A percentile compares a stretch with the other conserved stretches of the same genome.
phyloP scores from a whole-genome alignment of 1,140 invertebrate genomes.

The Popillia japonica region DNA sequence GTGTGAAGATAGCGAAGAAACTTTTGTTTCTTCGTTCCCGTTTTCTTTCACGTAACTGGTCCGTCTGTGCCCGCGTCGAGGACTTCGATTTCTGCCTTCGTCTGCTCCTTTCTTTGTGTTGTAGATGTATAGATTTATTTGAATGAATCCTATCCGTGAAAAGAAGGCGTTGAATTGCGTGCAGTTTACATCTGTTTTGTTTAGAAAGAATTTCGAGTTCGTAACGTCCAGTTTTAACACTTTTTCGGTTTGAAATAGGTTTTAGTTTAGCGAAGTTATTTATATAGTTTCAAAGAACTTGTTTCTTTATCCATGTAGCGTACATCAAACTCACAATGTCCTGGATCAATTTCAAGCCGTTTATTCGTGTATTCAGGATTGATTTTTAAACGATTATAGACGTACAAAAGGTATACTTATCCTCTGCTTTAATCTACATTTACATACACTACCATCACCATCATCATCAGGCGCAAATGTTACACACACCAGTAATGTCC shows the following conservation, averaged over 20 bases:
- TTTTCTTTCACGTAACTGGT: background rate
- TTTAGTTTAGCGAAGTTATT: background rate
- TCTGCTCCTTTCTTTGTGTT: background rate
- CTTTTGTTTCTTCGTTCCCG: constrained; percentile 39
- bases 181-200: constrained; percentile 54
- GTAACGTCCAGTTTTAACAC: background rate
- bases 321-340: background rate
- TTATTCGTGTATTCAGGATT: background rate
- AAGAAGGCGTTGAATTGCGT: constrained; percentile 54
- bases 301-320: background rate
- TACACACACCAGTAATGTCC: background rate
- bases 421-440: background rate
- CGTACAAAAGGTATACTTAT: constrained; percentile 12
- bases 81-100: background rate
- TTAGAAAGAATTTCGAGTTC: constrained; percentile 18
- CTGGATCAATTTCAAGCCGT: background rate
- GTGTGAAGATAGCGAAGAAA: constrained; percentile 43
- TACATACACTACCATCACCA: constrained; percentile 3
- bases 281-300: background rate
- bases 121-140: constrained; percentile 52
- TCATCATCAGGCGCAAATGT: background rate
- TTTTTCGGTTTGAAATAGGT: background rate
- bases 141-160: constrained; percentile 48
- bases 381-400: constrained; percentile 4
- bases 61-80: background rate